These are phyloP conservation scores for Gasterosteus nipponicus DNA, from an alignment of 2,113 vertebrate species.

Conservation along the genomic window DNA sequence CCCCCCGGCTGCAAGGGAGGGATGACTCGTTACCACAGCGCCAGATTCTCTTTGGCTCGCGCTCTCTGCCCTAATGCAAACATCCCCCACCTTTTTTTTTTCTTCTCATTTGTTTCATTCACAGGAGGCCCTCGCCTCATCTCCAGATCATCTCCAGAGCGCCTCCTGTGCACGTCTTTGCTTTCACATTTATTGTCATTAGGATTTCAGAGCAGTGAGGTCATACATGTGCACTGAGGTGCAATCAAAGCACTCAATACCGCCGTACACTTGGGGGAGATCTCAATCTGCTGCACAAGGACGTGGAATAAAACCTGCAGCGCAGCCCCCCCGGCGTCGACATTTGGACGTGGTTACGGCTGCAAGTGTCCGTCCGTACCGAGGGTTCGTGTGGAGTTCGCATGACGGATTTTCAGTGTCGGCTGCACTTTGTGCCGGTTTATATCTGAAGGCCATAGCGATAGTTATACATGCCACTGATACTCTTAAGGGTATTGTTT, in stretches of 20 bases:
- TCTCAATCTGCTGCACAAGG: no score
- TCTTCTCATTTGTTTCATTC: constrained; percentile 47
- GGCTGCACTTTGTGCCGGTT: neutral
- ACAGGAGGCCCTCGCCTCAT: constrained; percentile 92
- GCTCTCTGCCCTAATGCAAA: constrained; percentile 54
- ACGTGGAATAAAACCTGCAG: no score
- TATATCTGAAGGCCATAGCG: neutral
- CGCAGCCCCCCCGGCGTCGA: no score
- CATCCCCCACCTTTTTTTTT: constrained; percentile 35
- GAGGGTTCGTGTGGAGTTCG: constrained; percentile 38
- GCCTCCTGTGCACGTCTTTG: no score
- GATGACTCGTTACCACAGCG: constrained; percentile 43
- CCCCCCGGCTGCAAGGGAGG: constrained; percentile 51
- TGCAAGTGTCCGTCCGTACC: neutral
- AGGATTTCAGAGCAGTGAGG: no score
- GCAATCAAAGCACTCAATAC: no score
- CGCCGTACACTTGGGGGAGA: no score
- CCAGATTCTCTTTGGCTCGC: constrained; percentile 29
- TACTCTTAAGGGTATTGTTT: no score
- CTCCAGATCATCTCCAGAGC: no score
- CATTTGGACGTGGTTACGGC: no score
- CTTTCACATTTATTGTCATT: no score
- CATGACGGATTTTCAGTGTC: constrained; percentile 20
- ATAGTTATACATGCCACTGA: neutral
- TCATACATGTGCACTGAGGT: no score